Evolutionary conservation across 2,888 invertebrate species (phyloP).

Genomic region (Melanophora roralis): DNA sequence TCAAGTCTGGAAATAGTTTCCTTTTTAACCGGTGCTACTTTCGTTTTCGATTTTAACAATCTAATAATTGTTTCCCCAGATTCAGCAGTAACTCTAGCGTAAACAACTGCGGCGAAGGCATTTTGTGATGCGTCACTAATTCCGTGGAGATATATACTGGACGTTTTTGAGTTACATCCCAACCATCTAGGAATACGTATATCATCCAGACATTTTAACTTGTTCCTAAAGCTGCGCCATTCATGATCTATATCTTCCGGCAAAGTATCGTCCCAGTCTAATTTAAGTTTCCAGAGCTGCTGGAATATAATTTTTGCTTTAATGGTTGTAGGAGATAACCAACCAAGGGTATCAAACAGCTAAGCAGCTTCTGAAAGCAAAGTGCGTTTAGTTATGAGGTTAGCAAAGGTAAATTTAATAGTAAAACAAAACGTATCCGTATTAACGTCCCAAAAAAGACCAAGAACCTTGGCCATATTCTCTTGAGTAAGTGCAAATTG

Average conservation of each 20-base stretch:
- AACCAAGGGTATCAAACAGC: background rate
- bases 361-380: conserved; percentile 51
- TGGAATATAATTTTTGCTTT: conserved; percentile 58
- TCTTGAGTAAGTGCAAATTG: background rate
- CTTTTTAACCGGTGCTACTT: conserved; percentile 20
- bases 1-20: conserved; percentile 8
- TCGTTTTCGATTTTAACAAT: conserved; percentile 24
- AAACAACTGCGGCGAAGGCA: conserved; percentile 46
- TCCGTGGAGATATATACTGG: conserved; percentile 28
- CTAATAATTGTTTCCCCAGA: conserved; percentile 2
- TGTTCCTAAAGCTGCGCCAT: conserved; percentile 33
- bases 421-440: conserved; percentile 28
- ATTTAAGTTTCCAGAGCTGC: conserved; percentile 40
- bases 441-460: conserved; percentile 31
- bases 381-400: conserved; percentile 21
- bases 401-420: conserved; percentile 9
- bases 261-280: conserved; percentile 49
- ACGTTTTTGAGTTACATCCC: background rate
- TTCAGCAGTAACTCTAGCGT: background rate
- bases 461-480: conserved; percentile 24
- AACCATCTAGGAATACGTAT: conserved; percentile 47
- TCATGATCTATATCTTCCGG: conserved; percentile 19
- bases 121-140: conserved; percentile 53
- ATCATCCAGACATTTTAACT: conserved; percentile 24
- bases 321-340: conserved; percentile 54